Conservation (phyloP, 2,888 invertebrate species). For the Torymus tubicola region DNA sequence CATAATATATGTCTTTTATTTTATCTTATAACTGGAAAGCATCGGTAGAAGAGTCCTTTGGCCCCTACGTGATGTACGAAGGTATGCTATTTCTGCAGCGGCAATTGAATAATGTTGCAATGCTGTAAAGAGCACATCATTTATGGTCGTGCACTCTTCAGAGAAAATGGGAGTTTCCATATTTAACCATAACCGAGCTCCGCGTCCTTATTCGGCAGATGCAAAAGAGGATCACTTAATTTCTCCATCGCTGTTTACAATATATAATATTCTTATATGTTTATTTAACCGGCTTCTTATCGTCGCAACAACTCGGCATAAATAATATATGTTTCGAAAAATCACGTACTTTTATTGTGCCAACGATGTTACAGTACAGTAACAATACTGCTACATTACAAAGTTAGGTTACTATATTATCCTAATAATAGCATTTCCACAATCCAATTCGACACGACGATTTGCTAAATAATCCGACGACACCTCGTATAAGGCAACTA, state of each 20-base stretch:
- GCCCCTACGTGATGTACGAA: neutral
- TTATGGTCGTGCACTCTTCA: constrained; percentile 27
- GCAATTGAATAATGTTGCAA: constrained; percentile 30
- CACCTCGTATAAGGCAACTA: too few relatives aligned
- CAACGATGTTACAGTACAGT: too few relatives aligned
- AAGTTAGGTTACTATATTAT: too few relatives aligned
- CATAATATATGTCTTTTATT: neutral
- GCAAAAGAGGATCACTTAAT: constrained; percentile 31
- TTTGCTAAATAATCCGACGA: too few relatives aligned
- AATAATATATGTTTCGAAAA: too few relatives aligned
- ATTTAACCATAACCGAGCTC: neutral
- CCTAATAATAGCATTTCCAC: too few relatives aligned
- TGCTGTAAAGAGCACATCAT: constrained; percentile 17
- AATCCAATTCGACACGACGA: too few relatives aligned
- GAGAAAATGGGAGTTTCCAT: neutral
- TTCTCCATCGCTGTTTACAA: neutral
- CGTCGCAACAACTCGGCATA: too few relatives aligned
- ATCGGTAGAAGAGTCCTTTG: constrained; percentile 1
- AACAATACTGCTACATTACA: too few relatives aligned
- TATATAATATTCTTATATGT: too few relatives aligned
- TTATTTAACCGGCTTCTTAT: too few relatives aligned
- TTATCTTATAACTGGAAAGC: neutral
- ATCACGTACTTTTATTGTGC: too few relatives aligned
- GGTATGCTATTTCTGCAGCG: constrained; percentile 12
- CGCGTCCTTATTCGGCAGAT: neutral